Percentiles rank a stretch among this genome's conserved stretches.
Evolutionary conservation across 2,888 invertebrate species (phyloP).

Genomic region (Scaptomyza caliginosa): DNA sequence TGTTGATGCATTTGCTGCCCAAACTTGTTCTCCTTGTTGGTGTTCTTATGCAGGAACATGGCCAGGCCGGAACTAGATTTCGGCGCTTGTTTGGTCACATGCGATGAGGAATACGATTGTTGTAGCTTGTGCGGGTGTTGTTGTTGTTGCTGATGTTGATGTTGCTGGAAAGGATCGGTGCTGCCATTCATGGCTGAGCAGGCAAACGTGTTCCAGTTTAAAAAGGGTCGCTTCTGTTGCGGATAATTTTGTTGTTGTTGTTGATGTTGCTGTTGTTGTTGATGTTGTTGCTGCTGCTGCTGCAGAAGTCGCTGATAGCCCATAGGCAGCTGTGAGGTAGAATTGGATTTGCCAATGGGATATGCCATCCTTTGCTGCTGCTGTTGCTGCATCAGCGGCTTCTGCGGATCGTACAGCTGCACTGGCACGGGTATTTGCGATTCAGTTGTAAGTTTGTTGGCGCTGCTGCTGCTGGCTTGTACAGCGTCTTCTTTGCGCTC

Average conservation of each 20-base stretch:
- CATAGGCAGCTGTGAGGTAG: conserved; percentile 82
- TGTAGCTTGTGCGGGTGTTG: conserved; percentile 68
- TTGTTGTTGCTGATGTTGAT: conserved; percentile 57
- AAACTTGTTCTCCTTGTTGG: conserved; percentile 81
- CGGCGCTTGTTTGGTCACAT: conserved; percentile 67
- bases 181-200: conserved; percentile 77
- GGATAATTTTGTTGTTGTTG: conserved; percentile 69
- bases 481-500: conserved; percentile 65
- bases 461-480: conserved; percentile 43
- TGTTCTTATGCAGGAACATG: conserved; percentile 70
- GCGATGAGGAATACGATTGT: conserved; percentile 72
- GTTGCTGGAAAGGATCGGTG: conserved; percentile 77
- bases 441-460: conserved; percentile 54
- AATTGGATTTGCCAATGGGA: conserved; percentile 82
- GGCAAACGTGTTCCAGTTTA: conserved; percentile 83
- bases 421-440: conserved; percentile 76
- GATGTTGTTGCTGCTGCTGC: conserved; percentile 68
- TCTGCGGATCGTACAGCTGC: conserved; percentile 68
- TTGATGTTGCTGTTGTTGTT: conserved; percentile 42
- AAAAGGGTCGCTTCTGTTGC: conserved; percentile 81
- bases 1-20: conserved; percentile 42
- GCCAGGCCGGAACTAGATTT: conserved; percentile 58
- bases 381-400: conserved; percentile 61
- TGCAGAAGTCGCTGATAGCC: conserved; percentile 76
- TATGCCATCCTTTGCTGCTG: conserved; percentile 62